Base-by-base conservation (phyloP, 2,113 vertebrate genomes). In the Cyanoderma ruficeps region DNA sequence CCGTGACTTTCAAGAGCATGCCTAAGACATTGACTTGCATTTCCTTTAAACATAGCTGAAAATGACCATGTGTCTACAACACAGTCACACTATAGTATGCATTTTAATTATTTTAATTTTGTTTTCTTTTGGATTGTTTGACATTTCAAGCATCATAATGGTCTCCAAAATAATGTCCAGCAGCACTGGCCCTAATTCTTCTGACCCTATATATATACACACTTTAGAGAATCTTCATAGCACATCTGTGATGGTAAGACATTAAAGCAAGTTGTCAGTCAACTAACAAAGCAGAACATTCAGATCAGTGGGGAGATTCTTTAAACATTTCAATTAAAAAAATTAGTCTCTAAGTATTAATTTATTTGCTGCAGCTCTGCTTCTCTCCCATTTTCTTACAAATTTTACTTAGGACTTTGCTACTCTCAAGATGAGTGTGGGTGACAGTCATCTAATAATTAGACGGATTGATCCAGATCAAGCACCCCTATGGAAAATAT, bases 401-500 rank as follows among this genome's bases (percentile, higher is more conserved):
- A 71, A 85, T 77, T 82, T 96, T 25, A 87, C 44, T 55, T 80
- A 90, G 39, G 47, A 79, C 30, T 90, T 74, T 1, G 11, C 23
- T 93, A 65, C 79, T 97, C 72, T 70, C 63, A 56, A 94, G 90
- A 39, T 11, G 12, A 74, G 8, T 44, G 56, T 85, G 78, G 93
- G 96, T 94, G 95, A 97, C 90, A 92, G 75, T 52, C 65, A 78
- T 89, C 59, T 79, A 65, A 78, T 64, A 93, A 95, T 84, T 93
- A 91, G 65, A 85, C 33, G 83, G 85, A 96, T 84, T 97, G 94
- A 96, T 98, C 98, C 98, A 98, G 98, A 97, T 98, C 96, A 98
- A 98, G 97, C 97, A 94, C 97, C 97, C 98, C 96, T 88, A 46
- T 92, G 93, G 82, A 94, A 96, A 95, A 94, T 76, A 98, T 97